Evolutionary conservation across 2,797 vertebrate species (phyloP), one percentile per base, ranked within the genome.

Genomic region (Malacoctenus gilli): DNA sequence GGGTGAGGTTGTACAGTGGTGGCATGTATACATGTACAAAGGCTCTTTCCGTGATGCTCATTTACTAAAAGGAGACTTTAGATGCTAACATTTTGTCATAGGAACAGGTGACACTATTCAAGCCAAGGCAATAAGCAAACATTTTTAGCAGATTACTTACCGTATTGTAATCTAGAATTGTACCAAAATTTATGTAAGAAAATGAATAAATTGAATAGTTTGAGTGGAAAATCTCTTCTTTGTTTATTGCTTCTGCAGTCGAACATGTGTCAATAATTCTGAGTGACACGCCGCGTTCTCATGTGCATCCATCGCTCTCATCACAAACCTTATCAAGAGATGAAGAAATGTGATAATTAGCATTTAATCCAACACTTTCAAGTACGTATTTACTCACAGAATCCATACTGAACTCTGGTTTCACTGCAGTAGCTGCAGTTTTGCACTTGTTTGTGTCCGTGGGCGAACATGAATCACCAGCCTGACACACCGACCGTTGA

Each of bases 61-160:
- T 36, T 62, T 60, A 72, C 31, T 68, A 34, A 37, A 9, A 28
- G 25, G 6, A 5, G 5, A 28, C 5, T 13, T 4, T 41, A 66
- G 65, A 40, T 64, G 50, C 72, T 84, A 77, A 41, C 8, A 47
- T 69, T 70, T 79, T 68, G 59, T 46, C 42, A 68, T 75, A 79
- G 65, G 74, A 61, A 66, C 57, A 72, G 59, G 23, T 61, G 62
- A 77, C 39, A 57, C 59, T 28, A 62, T 54, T 79, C 62, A 84
- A 82, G 71, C 68, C 77, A 83, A 81, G 83, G 88, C 87, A 92
- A 92, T 92, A 91, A 90, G 35, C 68, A 56, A 72, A 76, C 55
- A 73, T 89, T 91, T 92, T 88, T 90, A 89, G 80, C 47, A 53
- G 59, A 68, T 62, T 54, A 55, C 72, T 76, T 55, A 76, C 37